Percentiles rank a stretch among this genome's conserved stretches.
phyloP scores from a whole-genome alignment of 2,888 invertebrate species.

The Tenthredo distinguenda region DNA sequence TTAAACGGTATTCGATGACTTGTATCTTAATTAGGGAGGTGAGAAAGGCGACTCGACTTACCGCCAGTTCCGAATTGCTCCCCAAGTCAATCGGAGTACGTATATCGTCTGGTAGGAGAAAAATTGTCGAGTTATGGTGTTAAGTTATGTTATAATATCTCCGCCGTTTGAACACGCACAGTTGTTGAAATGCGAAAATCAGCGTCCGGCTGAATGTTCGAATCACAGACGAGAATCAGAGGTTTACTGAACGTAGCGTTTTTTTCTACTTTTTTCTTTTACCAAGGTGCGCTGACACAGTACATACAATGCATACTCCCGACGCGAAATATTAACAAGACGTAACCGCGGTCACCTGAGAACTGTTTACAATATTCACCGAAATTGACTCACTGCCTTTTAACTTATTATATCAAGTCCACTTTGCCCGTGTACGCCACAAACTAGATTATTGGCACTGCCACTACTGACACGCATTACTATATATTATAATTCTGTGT shows the following conservation, averaged over 20 bases:
- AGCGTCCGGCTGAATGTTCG: slow-evolving; percentile 5
- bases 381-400: slow-evolving; percentile 28
- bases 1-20: background rate
- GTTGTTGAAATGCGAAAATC: slow-evolving; percentile 19
- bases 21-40: background rate
- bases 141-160: background rate
- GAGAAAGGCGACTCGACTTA: slow-evolving; percentile 13
- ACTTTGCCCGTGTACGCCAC: slow-evolving; percentile 54
- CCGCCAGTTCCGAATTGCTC: slow-evolving; percentile 42
- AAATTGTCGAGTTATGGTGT: background rate
- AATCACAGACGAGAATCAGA: slow-evolving; percentile 12
- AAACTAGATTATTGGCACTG: slow-evolving; percentile 61
- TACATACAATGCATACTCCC: background rate
- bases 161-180: background rate
- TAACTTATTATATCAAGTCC: slow-evolving; percentile 51
- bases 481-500: slow-evolving; percentile 42
- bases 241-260: background rate
- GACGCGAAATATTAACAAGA: slow-evolving; percentile 42
- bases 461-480: slow-evolving; percentile 58
- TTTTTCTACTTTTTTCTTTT: background rate
- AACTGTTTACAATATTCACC: slow-evolving; percentile 43
- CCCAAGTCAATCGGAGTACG: slow-evolving; percentile 9
- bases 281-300: slow-evolving; percentile 36
- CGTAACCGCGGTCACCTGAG: slow-evolving; percentile 47
- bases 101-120: background rate